These are phyloP conservation scores for Theodoxus fluviatilis DNA, from an alignment of 2,888 invertebrate genomes.

Conservation along the genomic window DNA sequence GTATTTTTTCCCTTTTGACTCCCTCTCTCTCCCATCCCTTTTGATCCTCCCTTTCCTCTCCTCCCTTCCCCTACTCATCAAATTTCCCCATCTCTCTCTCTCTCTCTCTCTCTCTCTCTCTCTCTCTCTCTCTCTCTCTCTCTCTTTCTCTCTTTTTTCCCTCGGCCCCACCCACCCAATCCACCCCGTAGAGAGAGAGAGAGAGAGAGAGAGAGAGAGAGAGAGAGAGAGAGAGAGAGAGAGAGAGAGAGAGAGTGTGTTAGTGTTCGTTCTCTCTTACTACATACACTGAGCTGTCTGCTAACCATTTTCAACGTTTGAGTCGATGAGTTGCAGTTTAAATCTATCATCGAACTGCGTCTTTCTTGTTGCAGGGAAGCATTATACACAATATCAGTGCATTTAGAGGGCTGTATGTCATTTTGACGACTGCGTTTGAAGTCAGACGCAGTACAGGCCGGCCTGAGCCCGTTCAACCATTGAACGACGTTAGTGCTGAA, in stretches of 20 bases:
- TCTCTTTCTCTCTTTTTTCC: not conserved
- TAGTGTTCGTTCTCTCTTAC: not conserved
- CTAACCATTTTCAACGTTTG: too few species aligned
- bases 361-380: too few species aligned
- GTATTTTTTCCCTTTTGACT: too few species aligned
- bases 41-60: not conserved
- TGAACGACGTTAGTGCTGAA: too few species aligned
- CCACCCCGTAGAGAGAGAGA: slow-evolving; percentile 8
- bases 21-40: not conserved
- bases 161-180: not conserved
- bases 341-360: too few species aligned
- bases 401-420: too few species aligned
- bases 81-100: not conserved
- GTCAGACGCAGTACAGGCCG: too few species aligned
- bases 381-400: too few species aligned
- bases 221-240: not conserved
- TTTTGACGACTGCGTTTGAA: too few species aligned
- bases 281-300: too few species aligned
- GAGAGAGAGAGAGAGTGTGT: not conserved
- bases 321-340: too few species aligned
- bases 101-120: not conserved
- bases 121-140: not conserved
- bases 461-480: too few species aligned
- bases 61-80: not conserved
- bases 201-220: slow-evolving; percentile 2